Evolutionary conservation across 2,888 invertebrate genomes (phyloP), one percentile per base, ranked within the genome.

Genomic region (Thecocarcelia acutangulata): DNA sequence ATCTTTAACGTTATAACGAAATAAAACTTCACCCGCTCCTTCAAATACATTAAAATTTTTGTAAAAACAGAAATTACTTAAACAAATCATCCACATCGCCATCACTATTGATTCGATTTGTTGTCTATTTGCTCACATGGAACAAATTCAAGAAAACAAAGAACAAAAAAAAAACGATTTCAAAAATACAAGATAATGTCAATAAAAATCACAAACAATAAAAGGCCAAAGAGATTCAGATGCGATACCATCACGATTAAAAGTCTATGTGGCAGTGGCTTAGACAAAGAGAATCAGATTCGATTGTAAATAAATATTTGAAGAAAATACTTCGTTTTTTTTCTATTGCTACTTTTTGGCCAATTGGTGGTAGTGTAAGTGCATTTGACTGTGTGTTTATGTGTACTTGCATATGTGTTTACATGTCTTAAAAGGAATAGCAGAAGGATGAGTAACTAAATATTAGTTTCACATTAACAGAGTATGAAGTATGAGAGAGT

Each of bases 291-390:
- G 42, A 61, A 52, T 64, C 61, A 54, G 52, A 74, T 74, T 74
- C 68, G 69, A 78, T 78, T 82, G 82, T 78, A 74, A 78, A 82
- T 78, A 82, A 82, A 82, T 82, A 82, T 82, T 82, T 82, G 78
- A 77, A 59, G 73, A 81, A 61, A 63, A 77, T 70, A 70, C 70
- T 69, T 64, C 56, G 54, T 46, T 28, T 73, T 63, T 28, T 63
- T 42, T 21, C 46, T 42, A 12, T 0, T n/a, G 13, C 9, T 1
- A 24, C 12, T 11, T 42, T 48, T 50, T 9, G 42, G 21, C 21
- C 58, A 40, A 59, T 24, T 59, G 59, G 11, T 59, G 15, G 42
- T 42, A 37, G 42, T 3, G 13, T 33, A 6, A 28, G n/a, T 46
- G 56, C 17, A 46, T 15, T 15, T n/a, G n/a, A n/a, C 8, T 5